phyloP scores from a whole-genome alignment of 2,888 invertebrate genomes.

The Cosmia trapezina region DNA sequence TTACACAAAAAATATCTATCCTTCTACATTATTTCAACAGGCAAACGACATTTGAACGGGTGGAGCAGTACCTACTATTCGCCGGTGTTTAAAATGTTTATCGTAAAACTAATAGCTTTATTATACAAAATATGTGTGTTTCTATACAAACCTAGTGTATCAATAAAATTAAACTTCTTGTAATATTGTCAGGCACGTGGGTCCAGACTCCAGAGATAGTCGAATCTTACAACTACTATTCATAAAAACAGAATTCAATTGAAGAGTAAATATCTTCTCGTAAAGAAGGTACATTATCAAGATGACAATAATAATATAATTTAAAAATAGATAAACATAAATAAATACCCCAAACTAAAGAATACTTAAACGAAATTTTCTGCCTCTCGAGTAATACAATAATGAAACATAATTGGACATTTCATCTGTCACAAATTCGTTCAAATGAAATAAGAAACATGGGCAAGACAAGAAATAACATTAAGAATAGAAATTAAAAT shows the following conservation, averaged over 20 bases:
- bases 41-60: slow-evolving; percentile 53
- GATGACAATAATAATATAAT: slow-evolving; percentile 13
- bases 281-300: slow-evolving; percentile 34
- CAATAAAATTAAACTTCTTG: slow-evolving; percentile 62
- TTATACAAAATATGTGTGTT: slow-evolving; percentile 81
- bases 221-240: neutral
- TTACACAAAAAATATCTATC: slow-evolving; percentile 56
- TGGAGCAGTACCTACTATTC: slow-evolving; percentile 71
- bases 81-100: slow-evolving; percentile 53
- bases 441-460: neutral
- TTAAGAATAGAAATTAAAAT: slow-evolving; percentile 7
- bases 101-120: slow-evolving; percentile 72
- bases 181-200: slow-evolving; percentile 52
- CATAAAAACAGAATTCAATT: slow-evolving; percentile 22
- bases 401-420: neutral
- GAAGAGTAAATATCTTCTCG: slow-evolving; percentile 26
- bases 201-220: slow-evolving; percentile 58
- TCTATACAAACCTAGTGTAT: slow-evolving; percentile 79
- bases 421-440: neutral
- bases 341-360: slow-evolving; percentile 21
- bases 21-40: slow-evolving; percentile 46
- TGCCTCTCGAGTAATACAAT: neutral
- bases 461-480: neutral
- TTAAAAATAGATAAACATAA: slow-evolving; percentile 15
- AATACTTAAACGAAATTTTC: slow-evolving; percentile 12